A percentile compares a stretch with the other conserved stretches of the same genome.
Conservation (phyloP, 2,797 vertebrate genomes). For the Hoplostethus atlanticus region DNA sequence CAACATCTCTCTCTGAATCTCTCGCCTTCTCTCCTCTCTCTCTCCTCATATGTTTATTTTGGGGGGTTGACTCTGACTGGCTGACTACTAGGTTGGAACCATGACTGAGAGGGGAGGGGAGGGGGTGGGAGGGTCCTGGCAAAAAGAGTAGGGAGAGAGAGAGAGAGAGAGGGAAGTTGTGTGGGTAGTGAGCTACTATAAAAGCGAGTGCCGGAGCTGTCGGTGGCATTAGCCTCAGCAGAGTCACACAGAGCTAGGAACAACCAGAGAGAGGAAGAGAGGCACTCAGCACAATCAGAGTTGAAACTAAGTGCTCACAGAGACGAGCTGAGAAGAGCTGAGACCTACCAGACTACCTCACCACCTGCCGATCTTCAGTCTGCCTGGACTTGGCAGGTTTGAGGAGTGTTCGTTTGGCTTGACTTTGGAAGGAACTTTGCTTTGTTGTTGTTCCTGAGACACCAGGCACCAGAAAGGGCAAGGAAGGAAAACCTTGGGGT, state of each 20-base stretch:
- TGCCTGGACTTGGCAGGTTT: slow-evolving; percentile 25
- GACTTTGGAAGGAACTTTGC: slow-evolving; percentile 28
- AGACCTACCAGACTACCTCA: slow-evolving; percentile 2
- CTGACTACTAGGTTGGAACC: slow-evolving; percentile 70
- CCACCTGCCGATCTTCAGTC: slow-evolving; percentile 7
- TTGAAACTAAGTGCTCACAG: slow-evolving; percentile 20
- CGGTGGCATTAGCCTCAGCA: slow-evolving; percentile 60
- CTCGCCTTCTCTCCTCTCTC: too few relatives aligned
- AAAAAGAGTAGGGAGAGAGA: slow-evolving; percentile 7
- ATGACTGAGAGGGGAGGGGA: slow-evolving; percentile 64
- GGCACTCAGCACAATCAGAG: slow-evolving; percentile 2
- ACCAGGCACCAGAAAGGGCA: slow-evolving; percentile 12
- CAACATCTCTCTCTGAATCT: too few relatives aligned
- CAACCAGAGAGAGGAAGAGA: slow-evolving; percentile 12
- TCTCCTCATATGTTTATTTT: slow-evolving; percentile 76
- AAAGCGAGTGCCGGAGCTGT: slow-evolving; percentile 69
- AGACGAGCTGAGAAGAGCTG: slow-evolving; percentile 21
- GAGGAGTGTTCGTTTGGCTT: slow-evolving; percentile 15
- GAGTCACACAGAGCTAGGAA: slow-evolving; percentile 31
- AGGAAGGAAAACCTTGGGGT: slow-evolving; percentile 15
- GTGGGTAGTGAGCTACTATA: slow-evolving; percentile 74
- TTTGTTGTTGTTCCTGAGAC: slow-evolving; percentile 21
- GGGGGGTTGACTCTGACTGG: slow-evolving; percentile 71
- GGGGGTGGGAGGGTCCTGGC: slow-evolving; percentile 57
- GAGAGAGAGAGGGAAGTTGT: slow-evolving; percentile 23